phyloP scores from a whole-genome alignment of 2,113 vertebrate species.

The Saguinus imperator region DNA sequence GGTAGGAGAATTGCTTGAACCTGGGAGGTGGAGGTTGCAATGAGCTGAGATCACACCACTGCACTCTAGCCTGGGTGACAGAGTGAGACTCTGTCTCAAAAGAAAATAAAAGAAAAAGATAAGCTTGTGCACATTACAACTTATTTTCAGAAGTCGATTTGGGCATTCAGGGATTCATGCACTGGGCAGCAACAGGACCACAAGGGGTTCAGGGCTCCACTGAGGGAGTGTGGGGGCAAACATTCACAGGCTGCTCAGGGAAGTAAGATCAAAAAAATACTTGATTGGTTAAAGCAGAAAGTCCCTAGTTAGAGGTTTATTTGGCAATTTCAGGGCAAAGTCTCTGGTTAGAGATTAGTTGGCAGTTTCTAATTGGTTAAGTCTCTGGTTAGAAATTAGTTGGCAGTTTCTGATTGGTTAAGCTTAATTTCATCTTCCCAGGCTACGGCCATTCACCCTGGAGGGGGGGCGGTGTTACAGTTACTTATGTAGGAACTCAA shows the following conservation, averaged over 20 bases:
- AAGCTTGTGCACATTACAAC: background rate
- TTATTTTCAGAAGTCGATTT: background rate
- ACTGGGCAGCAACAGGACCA: background rate
- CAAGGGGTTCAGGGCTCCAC: background rate
- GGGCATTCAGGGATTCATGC: background rate
- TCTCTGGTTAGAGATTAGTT: background rate
- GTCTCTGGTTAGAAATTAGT: background rate
- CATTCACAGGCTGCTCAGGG: background rate
- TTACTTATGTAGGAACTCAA: background rate
- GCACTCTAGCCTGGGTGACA: too few species aligned
- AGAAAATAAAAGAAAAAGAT: too few species aligned
- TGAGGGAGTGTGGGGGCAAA: background rate
- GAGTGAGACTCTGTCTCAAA: too few species aligned
- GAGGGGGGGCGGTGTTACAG: background rate
- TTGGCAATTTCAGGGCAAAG: background rate
- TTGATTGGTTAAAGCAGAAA: background rate
- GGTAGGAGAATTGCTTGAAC: too few species aligned
- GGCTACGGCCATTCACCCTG: too few species aligned
- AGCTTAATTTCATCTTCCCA: too few species aligned
- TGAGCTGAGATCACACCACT: too few species aligned
- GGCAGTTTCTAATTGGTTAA: background rate
- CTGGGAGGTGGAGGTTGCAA: too few species aligned
- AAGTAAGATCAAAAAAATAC: background rate
- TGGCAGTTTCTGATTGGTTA: background rate
- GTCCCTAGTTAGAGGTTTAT: background rate